Percentiles rank a stretch among this genome's conserved stretches.
phyloP scores from a whole-genome alignment of 2,888 invertebrate genomes.

The Blera fallax region DNA sequence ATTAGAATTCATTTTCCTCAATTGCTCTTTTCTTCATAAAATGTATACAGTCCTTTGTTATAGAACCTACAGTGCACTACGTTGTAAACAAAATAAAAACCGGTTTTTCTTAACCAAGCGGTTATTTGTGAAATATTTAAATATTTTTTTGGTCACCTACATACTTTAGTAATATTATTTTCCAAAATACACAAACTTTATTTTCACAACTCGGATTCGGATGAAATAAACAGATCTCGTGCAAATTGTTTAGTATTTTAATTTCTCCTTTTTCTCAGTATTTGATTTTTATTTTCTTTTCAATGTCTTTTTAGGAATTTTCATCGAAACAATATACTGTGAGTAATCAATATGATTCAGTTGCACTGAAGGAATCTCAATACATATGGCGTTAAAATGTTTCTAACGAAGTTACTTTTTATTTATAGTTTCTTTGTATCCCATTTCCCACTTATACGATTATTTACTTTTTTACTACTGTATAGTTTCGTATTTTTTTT shows the following conservation, averaged over 20 bases:
- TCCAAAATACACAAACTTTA: slow-evolving; percentile 57
- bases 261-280: slow-evolving; percentile 56
- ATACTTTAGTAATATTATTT: slow-evolving; percentile 74
- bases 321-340: slow-evolving; percentile 82
- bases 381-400: slow-evolving; percentile 58
- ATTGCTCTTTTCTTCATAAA: neutral
- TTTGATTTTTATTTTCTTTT: slow-evolving; percentile 75
- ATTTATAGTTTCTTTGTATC: slow-evolving; percentile 50
- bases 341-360: slow-evolving; percentile 76
- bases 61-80: neutral
- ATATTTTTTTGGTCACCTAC: slow-evolving; percentile 27
- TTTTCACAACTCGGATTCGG: slow-evolving; percentile 52
- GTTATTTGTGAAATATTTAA: slow-evolving; percentile 15
- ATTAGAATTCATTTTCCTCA: neutral
- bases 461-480: slow-evolving; percentile 34
- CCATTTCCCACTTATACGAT: slow-evolving; percentile 25
- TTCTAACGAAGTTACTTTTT: slow-evolving; percentile 59
- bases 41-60: neutral
- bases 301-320: slow-evolving; percentile 80
- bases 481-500: slow-evolving; percentile 41
- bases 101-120: neutral
- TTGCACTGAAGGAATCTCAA: slow-evolving; percentile 50
- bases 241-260: slow-evolving; percentile 50
- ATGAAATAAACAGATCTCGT: slow-evolving; percentile 49
- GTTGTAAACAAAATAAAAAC: neutral